Percentiles rank a stretch among this genome's conserved stretches.
Conservation (phyloP, 1,140 invertebrate species). For the Lineus longissimus region DNA sequence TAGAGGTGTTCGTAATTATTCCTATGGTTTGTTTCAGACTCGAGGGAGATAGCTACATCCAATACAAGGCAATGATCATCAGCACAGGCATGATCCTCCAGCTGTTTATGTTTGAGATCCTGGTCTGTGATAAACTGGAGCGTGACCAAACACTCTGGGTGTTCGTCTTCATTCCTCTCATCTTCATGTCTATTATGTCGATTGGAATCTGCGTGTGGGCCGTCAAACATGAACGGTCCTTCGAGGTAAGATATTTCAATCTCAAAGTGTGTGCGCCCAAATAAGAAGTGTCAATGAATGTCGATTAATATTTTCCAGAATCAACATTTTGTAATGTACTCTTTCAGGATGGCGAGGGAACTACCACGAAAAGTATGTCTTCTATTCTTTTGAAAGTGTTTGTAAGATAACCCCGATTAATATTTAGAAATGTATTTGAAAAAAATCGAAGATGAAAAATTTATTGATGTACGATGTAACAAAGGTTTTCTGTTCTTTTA, state of each 20-base stretch:
- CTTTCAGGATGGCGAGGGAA: no score
- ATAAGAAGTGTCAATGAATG: no score
- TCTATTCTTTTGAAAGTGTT: background rate
- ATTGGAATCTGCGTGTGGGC: conserved; percentile 97
- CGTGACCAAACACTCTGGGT: conserved; percentile 73
- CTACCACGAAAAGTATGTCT: no score
- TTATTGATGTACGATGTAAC: no score
- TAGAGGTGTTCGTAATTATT: no score
- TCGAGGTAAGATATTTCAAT: conserved; percentile 82
- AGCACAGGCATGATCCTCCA: conserved; percentile 89
- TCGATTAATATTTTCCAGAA: no score
- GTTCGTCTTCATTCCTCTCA: conserved; percentile 91
- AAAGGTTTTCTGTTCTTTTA: conserved; percentile 59
- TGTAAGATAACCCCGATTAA: no score
- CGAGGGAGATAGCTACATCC: conserved; percentile 91
- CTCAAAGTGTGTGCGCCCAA: no score
- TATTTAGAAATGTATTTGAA: no score
- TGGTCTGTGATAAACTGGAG: conserved; percentile 92
- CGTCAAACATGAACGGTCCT: conserved; percentile 92
- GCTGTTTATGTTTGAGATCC: conserved; percentile 91
- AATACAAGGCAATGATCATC: conserved; percentile 96
- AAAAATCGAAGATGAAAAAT: no score
- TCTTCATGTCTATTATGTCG: conserved; percentile 92
- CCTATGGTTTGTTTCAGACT: conserved; percentile 59
- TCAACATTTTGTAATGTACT: background rate